Percentiles rank a stretch among this genome's conserved stretches.
These are phyloP conservation scores for Lymantria dispar DNA, from an alignment of 2,888 invertebrate genomes.

Conservation along the genomic window DNA sequence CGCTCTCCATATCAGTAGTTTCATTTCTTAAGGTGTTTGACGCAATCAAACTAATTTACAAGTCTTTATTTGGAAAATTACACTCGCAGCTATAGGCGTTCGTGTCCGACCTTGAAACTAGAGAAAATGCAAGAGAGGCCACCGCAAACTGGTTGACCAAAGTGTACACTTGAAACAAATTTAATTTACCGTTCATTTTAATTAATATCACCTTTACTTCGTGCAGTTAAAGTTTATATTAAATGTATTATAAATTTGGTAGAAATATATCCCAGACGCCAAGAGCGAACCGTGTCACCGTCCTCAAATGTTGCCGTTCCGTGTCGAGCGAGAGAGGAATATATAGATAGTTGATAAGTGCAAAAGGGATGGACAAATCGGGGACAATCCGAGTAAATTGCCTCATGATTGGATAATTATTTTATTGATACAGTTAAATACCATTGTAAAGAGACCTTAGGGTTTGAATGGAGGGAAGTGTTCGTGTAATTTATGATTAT, in stretches of 20 bases:
- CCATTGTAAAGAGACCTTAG: slow-evolving; percentile 52
- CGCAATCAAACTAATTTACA: slow-evolving; percentile 43
- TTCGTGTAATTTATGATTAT: slow-evolving; percentile 39
- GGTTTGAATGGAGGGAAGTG: slow-evolving; percentile 44
- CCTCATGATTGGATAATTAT: slow-evolving; percentile 80
- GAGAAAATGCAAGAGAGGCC: slow-evolving; percentile 55
- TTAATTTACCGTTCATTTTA: background rate
- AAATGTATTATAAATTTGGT: slow-evolving; percentile 24
- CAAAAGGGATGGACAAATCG: slow-evolving; percentile 41
- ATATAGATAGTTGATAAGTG: slow-evolving; percentile 12
- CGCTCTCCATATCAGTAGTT: slow-evolving; percentile 5
- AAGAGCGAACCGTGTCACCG: slow-evolving; percentile 57
- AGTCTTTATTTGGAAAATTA: slow-evolving; percentile 48
- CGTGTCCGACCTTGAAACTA: slow-evolving; percentile 57
- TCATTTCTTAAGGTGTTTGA: slow-evolving; percentile 23
- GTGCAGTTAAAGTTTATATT: background rate
- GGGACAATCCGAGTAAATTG: slow-evolving; percentile 73
- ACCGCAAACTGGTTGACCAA: slow-evolving; percentile 49
- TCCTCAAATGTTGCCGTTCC: slow-evolving; percentile 54
- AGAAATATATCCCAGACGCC: slow-evolving; percentile 46
- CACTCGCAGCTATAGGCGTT: slow-evolving; percentile 40
- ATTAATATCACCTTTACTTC: slow-evolving; percentile 11
- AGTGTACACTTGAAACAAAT: slow-evolving; percentile 46
- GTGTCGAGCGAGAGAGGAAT: slow-evolving; percentile 40
- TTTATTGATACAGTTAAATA: slow-evolving; percentile 78